These are phyloP conservation scores for Callaeas wilsoni DNA, from an alignment of 2,113 vertebrate species.

Conservation along the genomic window DNA sequence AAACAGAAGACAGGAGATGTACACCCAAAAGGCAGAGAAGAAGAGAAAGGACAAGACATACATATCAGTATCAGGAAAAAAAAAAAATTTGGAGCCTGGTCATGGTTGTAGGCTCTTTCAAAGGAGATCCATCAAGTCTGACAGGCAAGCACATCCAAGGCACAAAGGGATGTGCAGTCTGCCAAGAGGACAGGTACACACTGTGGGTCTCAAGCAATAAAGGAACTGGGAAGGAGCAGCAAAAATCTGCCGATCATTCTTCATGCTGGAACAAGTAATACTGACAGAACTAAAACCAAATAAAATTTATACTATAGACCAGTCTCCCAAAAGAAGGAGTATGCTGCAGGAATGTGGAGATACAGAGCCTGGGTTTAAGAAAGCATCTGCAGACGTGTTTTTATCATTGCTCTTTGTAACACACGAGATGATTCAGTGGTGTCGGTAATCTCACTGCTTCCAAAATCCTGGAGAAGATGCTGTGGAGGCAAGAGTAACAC, in stretches of 20 bases:
- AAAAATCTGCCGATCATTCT: background rate
- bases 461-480: background rate
- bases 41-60: background rate
- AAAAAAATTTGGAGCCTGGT: background rate
- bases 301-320: background rate
- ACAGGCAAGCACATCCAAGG: background rate
- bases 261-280: background rate
- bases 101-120: background rate
- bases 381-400: fast-evolving
- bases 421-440: background rate
- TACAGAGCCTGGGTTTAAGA: background rate
- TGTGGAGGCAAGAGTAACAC: background rate
- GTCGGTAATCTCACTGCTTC: background rate
- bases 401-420: background rate
- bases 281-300: background rate
- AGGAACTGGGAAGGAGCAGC: background rate
- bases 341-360: background rate
- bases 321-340: background rate
- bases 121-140: background rate
- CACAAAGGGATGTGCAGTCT: background rate
- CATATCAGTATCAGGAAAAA: background rate
- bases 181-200: background rate
- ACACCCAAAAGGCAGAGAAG: background rate
- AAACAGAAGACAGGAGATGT: background rate
- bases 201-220: background rate